A percentile compares a stretch with the other conserved stretches of the same genome.
Conservation (phyloP, 2,888 invertebrate genomes). For the Gortyna flavago region DNA sequence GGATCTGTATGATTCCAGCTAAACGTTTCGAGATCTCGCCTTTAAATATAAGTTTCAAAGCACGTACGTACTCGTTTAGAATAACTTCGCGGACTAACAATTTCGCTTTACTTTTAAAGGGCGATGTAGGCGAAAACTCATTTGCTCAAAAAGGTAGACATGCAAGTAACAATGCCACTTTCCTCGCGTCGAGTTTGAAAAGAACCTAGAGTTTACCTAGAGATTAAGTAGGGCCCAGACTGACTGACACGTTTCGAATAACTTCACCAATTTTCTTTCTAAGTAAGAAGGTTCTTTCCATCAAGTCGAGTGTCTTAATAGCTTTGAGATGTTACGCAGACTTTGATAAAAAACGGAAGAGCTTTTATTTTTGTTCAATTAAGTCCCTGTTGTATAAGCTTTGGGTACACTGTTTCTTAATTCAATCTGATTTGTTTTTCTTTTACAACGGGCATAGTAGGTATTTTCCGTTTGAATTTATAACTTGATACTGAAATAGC, state of each 20-base stretch:
- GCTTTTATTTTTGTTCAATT: slow-evolving; percentile 44
- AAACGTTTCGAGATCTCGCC: slow-evolving; percentile 42
- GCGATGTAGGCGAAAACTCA: slow-evolving; percentile 53
- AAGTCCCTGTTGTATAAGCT: slow-evolving; percentile 5
- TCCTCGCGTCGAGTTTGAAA: slow-evolving; percentile 52
- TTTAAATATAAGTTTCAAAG: slow-evolving; percentile 33
- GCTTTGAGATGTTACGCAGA: slow-evolving; percentile 45
- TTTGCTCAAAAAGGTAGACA: slow-evolving; percentile 57
- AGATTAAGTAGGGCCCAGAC: slow-evolving; percentile 66
- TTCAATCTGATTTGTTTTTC: slow-evolving; percentile 9
- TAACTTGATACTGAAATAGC: slow-evolving; percentile 22
- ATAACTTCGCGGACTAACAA: slow-evolving; percentile 38
- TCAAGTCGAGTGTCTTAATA: slow-evolving; percentile 63
- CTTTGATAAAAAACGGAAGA: slow-evolving; percentile 40
- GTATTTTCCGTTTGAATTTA: not conserved
- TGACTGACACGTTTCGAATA: slow-evolving; percentile 65
- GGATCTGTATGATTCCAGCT: slow-evolving; percentile 45
- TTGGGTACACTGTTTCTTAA: slow-evolving; percentile 10
- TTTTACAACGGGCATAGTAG: slow-evolving; percentile 1
- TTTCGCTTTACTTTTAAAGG: slow-evolving; percentile 53
- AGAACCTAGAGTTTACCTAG: slow-evolving; percentile 56
- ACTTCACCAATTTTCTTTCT: slow-evolving; percentile 72
- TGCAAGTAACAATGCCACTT: slow-evolving; percentile 56
- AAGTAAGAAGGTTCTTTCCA: slow-evolving; percentile 70
- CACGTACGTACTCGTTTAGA: slow-evolving; percentile 44